Conservation (phyloP, 2,113 vertebrate species). For the Chrysemys picta region DNA sequence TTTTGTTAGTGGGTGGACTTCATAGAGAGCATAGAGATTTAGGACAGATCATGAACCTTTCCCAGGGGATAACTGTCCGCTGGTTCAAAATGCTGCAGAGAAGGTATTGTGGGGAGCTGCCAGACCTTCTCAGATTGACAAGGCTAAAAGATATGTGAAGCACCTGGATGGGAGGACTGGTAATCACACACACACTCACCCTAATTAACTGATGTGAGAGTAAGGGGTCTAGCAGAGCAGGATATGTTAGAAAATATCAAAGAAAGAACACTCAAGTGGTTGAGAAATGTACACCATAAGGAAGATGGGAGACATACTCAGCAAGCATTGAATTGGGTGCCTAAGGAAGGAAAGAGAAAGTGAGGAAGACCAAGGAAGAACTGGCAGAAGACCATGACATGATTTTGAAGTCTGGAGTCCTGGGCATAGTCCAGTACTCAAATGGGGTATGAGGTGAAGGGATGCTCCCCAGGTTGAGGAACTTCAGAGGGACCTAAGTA, state of each 20-base stretch:
- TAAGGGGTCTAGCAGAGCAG: background rate
- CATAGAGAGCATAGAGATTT: background rate
- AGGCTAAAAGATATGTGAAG: too few relatives aligned
- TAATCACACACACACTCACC: background rate
- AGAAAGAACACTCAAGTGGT: background rate
- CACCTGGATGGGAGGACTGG: too few relatives aligned
- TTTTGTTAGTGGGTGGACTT: background rate
- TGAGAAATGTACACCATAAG: background rate
- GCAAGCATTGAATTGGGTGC: background rate
- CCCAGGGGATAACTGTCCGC: too few relatives aligned
- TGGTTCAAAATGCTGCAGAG: too few relatives aligned
- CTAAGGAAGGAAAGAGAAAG: background rate
- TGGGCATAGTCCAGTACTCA: too few relatives aligned
- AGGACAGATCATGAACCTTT: background rate
- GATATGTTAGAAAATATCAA: background rate
- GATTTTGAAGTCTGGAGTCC: too few relatives aligned
- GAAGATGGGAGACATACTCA: background rate
- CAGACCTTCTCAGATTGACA: too few relatives aligned
- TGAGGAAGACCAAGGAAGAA: background rate
- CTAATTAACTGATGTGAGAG: background rate
- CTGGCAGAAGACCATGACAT: background rate
- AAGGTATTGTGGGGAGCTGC: too few relatives aligned
- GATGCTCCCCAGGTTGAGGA: too few relatives aligned
- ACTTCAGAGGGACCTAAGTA: too few relatives aligned
- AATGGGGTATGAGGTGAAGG: too few relatives aligned